Percentiles rank a stretch among this genome's conserved stretches.
Evolutionary conservation across 2,113 vertebrate species (phyloP).

Genomic region (Strix aluco): DNA sequence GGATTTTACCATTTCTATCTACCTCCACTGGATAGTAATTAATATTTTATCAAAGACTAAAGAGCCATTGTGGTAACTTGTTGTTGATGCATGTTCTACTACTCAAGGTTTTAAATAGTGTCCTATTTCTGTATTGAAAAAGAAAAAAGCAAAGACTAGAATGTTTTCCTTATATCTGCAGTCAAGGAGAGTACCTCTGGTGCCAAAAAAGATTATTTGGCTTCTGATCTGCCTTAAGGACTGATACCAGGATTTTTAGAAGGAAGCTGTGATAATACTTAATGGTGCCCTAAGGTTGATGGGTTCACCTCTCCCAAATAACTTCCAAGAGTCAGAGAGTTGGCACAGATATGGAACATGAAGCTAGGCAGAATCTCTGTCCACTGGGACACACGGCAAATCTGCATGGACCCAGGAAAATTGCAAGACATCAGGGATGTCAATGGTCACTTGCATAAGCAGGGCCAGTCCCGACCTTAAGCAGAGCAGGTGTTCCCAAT

Average conservation of each 20-base stretch:
- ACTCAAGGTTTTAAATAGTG: neutral
- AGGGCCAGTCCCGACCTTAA: neutral
- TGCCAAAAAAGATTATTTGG: neutral
- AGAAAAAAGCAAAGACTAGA: neutral
- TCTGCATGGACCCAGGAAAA: neutral
- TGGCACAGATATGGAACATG: neutral
- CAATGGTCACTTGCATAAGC: neutral
- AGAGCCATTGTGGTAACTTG: neutral
- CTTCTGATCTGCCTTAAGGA: neutral
- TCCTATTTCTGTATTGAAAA: neutral
- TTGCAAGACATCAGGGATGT: neutral
- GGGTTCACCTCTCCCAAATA: neutral
- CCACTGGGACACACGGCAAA: neutral
- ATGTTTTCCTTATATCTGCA: neutral
- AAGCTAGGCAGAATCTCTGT: neutral
- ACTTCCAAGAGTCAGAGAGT: neutral
- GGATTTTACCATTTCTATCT: neutral
- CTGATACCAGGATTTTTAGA: neutral
- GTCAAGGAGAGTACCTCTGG: neutral
- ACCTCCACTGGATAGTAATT: neutral
- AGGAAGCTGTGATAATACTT: neutral
- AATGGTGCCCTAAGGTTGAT: neutral
- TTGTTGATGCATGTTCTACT: neutral
- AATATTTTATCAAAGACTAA: constrained; percentile 6
- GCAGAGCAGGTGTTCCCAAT: neutral